These are phyloP conservation scores for Corythornis madagascariensis DNA, from an alignment of 2,113 vertebrate genomes.

Conservation along the genomic window DNA sequence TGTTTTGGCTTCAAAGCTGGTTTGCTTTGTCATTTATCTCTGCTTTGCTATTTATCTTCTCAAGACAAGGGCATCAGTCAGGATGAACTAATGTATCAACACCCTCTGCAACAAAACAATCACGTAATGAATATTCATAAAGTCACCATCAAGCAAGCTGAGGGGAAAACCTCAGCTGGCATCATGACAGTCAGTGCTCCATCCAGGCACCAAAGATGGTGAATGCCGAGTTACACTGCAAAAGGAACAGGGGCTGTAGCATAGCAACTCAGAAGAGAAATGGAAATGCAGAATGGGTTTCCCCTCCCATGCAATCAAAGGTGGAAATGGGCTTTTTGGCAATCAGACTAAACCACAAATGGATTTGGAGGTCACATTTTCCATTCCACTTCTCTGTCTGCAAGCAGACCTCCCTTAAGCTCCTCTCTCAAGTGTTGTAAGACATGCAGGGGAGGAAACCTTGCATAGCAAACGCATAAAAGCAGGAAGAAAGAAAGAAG, in stretches of 20 bases:
- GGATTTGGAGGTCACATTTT: constrained; percentile 7
- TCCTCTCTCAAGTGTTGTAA: neutral
- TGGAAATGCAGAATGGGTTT: constrained; percentile 49
- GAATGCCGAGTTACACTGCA: neutral
- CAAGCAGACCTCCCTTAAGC: neutral
- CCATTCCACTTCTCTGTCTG: neutral
- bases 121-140: constrained; percentile 31
- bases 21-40: constrained; percentile 59
- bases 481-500: neutral
- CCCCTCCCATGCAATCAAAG: constrained; percentile 12
- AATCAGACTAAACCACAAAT: neutral
- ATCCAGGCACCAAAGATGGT: neutral
- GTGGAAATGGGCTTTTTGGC: constrained; percentile 5
- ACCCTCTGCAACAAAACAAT: constrained; percentile 30
- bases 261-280: constrained; percentile 28
- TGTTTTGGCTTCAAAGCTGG: constrained; percentile 26
- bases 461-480: neutral
- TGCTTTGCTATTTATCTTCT: constrained; percentile 61
- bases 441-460: neutral
- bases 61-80: constrained; percentile 68
- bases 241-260: neutral
- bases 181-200: neutral
- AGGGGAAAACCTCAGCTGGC: neutral
- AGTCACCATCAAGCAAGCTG: neutral
- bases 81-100: constrained; percentile 44